Percentiles rank a stretch among this genome's conserved stretches.
Conservation (phyloP, 2,113 vertebrate species). For the Otus sunia region DNA sequence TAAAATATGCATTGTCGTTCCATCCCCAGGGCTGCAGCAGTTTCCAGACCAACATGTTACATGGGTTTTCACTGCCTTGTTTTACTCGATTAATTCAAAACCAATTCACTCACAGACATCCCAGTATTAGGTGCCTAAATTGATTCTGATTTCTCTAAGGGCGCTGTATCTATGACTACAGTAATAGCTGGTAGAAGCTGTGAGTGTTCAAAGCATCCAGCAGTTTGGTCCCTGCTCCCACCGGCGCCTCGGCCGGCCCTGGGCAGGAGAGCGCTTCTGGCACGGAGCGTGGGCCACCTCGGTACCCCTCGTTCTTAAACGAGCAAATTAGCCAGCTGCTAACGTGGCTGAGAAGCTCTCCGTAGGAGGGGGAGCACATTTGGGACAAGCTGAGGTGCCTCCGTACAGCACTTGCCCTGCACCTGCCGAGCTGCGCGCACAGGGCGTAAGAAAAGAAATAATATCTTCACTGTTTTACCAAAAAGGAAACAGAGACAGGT, state of each 20-base stretch:
- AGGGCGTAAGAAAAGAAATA: neutral
- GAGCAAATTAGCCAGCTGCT: neutral
- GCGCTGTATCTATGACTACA: neutral
- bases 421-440: rapidly evolving
- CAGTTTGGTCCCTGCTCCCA: too few relatives aligned
- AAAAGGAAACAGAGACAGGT: neutral
- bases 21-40: slow-evolving; percentile 16
- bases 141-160: slow-evolving; percentile 13
- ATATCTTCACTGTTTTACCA: rapidly evolving
- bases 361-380: rapidly evolving
- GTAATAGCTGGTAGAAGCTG: neutral
- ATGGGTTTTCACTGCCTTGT: neutral
- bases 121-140: neutral
- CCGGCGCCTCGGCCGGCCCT: too few relatives aligned
- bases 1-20: slow-evolving; percentile 30
- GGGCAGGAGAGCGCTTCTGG: neutral
- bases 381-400: neutral
- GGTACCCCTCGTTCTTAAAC: rapidly evolving
- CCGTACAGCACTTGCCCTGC: rapidly evolving
- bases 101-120: slow-evolving; percentile 8
- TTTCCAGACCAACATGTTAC: neutral
- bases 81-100: slow-evolving; percentile 43
- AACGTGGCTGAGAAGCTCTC: rapidly evolving
- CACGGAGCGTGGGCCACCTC: neutral
- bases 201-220: neutral